Conservation (phyloP, 1,140 invertebrate genomes). For the Drosophila eugracilis region DNA sequence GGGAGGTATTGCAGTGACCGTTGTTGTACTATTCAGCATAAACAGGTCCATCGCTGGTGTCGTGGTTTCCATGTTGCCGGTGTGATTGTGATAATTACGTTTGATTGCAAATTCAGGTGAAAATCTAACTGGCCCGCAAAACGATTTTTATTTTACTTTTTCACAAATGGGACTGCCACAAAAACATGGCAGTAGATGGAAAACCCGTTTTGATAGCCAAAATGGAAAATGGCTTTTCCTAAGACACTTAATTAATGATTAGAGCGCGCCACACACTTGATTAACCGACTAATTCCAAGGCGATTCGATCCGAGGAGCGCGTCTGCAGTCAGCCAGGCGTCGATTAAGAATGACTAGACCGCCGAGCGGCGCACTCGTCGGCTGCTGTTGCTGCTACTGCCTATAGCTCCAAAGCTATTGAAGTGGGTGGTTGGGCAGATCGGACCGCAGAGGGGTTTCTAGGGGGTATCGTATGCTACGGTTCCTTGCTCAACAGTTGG, state of each 20-base stretch:
- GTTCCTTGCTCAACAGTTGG: conserved; percentile 69
- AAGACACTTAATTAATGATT: conserved; percentile 60
- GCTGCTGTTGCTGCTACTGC: conserved; percentile 23
- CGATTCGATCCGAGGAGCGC: conserved; percentile 52
- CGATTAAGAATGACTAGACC: conserved; percentile 65
- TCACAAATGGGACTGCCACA: conserved; percentile 34
- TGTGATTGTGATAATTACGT: conserved; percentile 21
- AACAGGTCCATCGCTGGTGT: conserved; percentile 36
- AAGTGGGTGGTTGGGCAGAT: conserved; percentile 2
- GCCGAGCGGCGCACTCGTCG: conserved; percentile 15
- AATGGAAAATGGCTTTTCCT: conserved; percentile 16
- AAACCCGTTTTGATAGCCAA: conserved; percentile 46
- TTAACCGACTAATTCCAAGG: conserved; percentile 13
- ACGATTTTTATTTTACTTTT: conserved; percentile 8
- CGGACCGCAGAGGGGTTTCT: background rate
- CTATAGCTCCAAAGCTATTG: conserved; percentile 20
- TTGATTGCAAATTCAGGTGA: conserved; percentile 24
- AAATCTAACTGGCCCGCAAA: conserved; percentile 33
- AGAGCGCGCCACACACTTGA: conserved; percentile 31
- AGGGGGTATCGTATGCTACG: conserved; percentile 1
- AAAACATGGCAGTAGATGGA: conserved; percentile 25
- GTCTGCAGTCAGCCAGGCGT: conserved; percentile 66
- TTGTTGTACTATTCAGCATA: conserved; percentile 6
- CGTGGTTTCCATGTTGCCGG: conserved; percentile 24
- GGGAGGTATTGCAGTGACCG: conserved; percentile 4